Percentiles rank a stretch among this genome's conserved stretches.
Conservation (phyloP, 2,113 vertebrate genomes). For the Phodopus roborovskii region DNA sequence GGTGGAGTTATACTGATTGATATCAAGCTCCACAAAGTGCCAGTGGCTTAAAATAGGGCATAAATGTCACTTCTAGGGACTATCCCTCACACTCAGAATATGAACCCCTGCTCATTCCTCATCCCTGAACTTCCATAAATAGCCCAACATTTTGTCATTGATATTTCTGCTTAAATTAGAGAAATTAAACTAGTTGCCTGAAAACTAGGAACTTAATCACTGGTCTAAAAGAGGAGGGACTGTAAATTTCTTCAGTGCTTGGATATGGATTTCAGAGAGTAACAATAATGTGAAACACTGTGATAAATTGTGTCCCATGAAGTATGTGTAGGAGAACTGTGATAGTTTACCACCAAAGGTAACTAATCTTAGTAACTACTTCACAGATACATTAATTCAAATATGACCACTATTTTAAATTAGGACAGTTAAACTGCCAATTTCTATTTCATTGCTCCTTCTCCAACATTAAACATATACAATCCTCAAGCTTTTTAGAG, state of each 20-base stretch:
- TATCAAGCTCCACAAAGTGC: background rate
- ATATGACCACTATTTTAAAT: slow-evolving; percentile 31
- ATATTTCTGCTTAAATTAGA: slow-evolving; percentile 39
- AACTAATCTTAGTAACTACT: slow-evolving; percentile 41
- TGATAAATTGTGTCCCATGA: slow-evolving; percentile 6
- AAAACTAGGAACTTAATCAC: slow-evolving; percentile 59
- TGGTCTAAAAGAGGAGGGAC: background rate
- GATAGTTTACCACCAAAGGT: background rate
- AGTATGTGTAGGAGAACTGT: background rate
- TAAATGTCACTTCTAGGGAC: background rate
- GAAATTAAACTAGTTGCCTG: slow-evolving; percentile 36
- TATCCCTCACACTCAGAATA: background rate
- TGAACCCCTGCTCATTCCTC: background rate
- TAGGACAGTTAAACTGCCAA: slow-evolving; percentile 7
- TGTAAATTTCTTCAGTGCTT: slow-evolving; percentile 32
- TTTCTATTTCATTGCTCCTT: slow-evolving; percentile 2
- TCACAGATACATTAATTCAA: background rate
- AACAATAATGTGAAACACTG: background rate
- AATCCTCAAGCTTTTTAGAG: slow-evolving; percentile 15
- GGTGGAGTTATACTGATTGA: background rate
- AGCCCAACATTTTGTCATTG: background rate
- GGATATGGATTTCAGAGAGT: background rate
- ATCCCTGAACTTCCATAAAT: slow-evolving; percentile 21
- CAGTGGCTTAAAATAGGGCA: background rate
- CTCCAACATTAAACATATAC: slow-evolving; percentile 4